Conservation (phyloP, 2,797 vertebrate species). For the Sebastes baramenuke region DNA sequence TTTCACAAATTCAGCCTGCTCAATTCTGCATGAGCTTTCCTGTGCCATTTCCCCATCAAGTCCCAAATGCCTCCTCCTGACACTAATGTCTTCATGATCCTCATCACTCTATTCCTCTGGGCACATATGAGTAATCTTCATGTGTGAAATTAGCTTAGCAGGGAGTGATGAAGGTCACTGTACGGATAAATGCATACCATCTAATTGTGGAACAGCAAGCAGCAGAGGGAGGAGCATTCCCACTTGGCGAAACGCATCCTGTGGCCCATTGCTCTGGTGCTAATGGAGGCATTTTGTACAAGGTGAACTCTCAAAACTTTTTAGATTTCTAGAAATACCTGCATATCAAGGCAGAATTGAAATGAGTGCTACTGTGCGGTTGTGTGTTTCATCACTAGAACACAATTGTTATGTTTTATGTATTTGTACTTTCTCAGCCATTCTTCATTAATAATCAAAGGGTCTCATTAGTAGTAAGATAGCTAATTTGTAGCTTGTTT, state of each 20-base stretch:
- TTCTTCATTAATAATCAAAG: neutral
- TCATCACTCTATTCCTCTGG: slow-evolving; percentile 21
- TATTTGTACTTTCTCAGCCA: neutral
- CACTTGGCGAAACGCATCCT: slow-evolving; percentile 2
- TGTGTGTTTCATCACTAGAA: neutral
- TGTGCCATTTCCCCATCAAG: neutral
- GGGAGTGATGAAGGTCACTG: slow-evolving; percentile 27
- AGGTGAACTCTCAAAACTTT: neutral
- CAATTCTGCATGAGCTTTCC: neutral
- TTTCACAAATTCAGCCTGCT: neutral
- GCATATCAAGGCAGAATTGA: neutral
- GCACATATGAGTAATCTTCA: slow-evolving; percentile 30
- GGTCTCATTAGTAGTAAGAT: neutral
- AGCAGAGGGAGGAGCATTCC: neutral
- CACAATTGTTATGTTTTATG: neutral
- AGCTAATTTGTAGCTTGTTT: neutral
- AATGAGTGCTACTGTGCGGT: neutral
- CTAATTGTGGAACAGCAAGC: slow-evolving; percentile 33
- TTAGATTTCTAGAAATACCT: neutral
- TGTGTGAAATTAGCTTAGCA: slow-evolving; percentile 51
- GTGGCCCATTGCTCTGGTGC: neutral
- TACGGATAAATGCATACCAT: slow-evolving; percentile 17
- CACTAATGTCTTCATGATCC: slow-evolving; percentile 11
- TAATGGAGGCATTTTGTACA: slow-evolving; percentile 1
- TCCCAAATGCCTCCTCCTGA: neutral